Conservation (phyloP, 35 echinoderm and acorn worm genomes). For the Patiria miniata region DNA sequence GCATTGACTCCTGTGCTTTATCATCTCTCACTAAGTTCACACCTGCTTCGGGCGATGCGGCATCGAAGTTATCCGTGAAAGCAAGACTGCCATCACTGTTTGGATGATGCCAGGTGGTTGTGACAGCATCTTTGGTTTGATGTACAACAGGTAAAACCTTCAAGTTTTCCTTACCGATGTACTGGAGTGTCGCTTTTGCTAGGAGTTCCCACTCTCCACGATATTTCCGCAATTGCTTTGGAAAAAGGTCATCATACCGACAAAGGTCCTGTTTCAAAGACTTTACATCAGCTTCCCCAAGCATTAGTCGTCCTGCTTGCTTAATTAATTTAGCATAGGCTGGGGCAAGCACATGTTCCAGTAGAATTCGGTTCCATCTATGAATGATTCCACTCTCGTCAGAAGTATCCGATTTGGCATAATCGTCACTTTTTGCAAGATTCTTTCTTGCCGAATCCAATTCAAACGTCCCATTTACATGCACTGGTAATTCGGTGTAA, state of each 20-base stretch:
- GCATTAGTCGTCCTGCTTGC: neutral
- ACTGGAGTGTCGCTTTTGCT: slow-evolving; percentile 14
- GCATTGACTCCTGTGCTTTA: no score
- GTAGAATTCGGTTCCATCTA: slow-evolving; percentile 65
- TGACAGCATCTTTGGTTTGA: neutral
- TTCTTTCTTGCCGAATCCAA: slow-evolving; percentile 68
- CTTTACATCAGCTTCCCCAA: neutral
- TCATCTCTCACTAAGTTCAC: no score
- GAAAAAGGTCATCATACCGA: slow-evolving; percentile 25
- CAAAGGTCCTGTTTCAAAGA: neutral
- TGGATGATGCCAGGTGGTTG: neutral
- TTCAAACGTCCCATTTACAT: slow-evolving; percentile 86
- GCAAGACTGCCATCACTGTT: neutral
- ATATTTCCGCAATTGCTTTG: neutral
- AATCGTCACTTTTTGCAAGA: slow-evolving; percentile 53
- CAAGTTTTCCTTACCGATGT: slow-evolving; percentile 13
- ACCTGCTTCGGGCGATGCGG: no score
- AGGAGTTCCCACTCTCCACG: slow-evolving; percentile 9
- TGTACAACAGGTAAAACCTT: slow-evolving; percentile 37
- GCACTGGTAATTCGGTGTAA: slow-evolving; percentile 63
- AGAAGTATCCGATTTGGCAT: slow-evolving; percentile 14
- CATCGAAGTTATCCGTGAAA: neutral
- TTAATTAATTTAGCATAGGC: slow-evolving; percentile 50
- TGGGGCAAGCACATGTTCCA: slow-evolving; percentile 40
- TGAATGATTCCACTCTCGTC: neutral